These are phyloP conservation scores for Danionella dracula DNA, from an alignment of 2,797 vertebrate genomes.

Conservation along the genomic window DNA sequence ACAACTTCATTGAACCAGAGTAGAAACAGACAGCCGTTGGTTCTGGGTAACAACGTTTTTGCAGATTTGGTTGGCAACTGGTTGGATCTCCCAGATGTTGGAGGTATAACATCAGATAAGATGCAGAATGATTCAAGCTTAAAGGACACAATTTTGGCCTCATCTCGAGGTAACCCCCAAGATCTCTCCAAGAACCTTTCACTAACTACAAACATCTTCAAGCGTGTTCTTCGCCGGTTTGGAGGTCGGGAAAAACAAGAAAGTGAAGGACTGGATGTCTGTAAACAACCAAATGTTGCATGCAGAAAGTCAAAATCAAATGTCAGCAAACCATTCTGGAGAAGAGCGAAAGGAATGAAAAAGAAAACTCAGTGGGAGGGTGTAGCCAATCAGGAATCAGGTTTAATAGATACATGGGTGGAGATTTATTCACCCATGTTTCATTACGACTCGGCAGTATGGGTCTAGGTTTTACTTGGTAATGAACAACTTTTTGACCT, in stretches of 20 bases:
- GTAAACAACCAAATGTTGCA: slow-evolving; percentile 62
- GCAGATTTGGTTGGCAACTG: slow-evolving; percentile 93
- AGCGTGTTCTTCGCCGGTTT: slow-evolving; percentile 76
- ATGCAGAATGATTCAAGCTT: slow-evolving; percentile 20
- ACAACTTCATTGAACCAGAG: slow-evolving; percentile 85
- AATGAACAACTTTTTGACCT: too few species aligned
- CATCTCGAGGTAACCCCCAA: slow-evolving; percentile 56
- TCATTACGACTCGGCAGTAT: slow-evolving; percentile 78
- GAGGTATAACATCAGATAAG: slow-evolving; percentile 42
- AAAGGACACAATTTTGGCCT: slow-evolving; percentile 35
- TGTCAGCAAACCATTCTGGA: slow-evolving; percentile 65
- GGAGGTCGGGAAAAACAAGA: slow-evolving; percentile 62
- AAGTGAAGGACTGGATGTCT: slow-evolving; percentile 55
- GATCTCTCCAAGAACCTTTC: slow-evolving; percentile 73
- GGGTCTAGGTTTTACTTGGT: slow-evolving; percentile 63
- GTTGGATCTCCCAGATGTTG: slow-evolving; percentile 86
- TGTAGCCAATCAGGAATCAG: slow-evolving; percentile 22
- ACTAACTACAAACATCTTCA: slow-evolving; percentile 77
- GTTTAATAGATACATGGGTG: slow-evolving; percentile 32
- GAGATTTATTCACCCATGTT: slow-evolving; percentile 51
- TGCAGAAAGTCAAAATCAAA: slow-evolving; percentile 65
- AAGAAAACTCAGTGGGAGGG: slow-evolving; percentile 32
- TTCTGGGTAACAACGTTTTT: slow-evolving; percentile 91
- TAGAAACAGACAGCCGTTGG: slow-evolving; percentile 87
- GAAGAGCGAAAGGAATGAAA: slow-evolving; percentile 33